Percentiles rank a stretch among this genome's conserved stretches.
Evolutionary conservation across 2,113 vertebrate species (phyloP).

Genomic region (Pleuronectes platessa): DNA sequence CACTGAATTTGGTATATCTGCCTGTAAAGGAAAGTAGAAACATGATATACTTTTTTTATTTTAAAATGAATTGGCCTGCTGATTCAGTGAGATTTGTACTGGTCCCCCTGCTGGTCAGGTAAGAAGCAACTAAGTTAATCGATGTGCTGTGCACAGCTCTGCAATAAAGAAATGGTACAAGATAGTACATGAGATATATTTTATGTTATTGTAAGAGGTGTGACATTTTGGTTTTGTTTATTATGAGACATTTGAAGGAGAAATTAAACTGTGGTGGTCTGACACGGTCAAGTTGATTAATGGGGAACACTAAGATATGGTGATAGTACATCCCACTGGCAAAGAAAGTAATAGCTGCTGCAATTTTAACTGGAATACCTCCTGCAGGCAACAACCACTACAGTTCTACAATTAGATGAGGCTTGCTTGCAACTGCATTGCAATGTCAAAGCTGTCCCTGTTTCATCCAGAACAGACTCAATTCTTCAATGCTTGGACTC

Average conservation of each 20-base stretch:
- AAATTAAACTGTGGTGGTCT: background rate
- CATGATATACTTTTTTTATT: too few species aligned
- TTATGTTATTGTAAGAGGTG: background rate
- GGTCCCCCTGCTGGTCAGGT: too few species aligned
- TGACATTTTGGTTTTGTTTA: background rate
- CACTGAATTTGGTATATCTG: too few species aligned
- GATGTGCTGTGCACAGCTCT: too few species aligned
- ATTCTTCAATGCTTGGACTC: slow-evolving; percentile 20
- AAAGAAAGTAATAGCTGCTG: slow-evolving; percentile 14
- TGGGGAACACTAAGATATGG: too few species aligned
- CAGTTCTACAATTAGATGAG: slow-evolving; percentile 13
- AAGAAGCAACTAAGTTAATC: too few species aligned
- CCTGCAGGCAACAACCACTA: slow-evolving; percentile 8
- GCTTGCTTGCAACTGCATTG: slow-evolving; percentile 31
- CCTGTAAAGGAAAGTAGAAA: too few species aligned
- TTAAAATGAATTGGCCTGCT: too few species aligned
- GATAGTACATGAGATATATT: background rate
- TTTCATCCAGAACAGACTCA: slow-evolving; percentile 35
- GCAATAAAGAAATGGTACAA: too few species aligned
- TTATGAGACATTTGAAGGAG: background rate
- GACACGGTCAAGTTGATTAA: background rate
- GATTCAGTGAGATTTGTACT: too few species aligned
- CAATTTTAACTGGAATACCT: slow-evolving; percentile 11
- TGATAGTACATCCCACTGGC: background rate
- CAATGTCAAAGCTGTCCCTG: slow-evolving; percentile 28